Evolutionary conservation across 2,888 invertebrate genomes (phyloP).

Genomic region (Rhimphoctona megacephalus): DNA sequence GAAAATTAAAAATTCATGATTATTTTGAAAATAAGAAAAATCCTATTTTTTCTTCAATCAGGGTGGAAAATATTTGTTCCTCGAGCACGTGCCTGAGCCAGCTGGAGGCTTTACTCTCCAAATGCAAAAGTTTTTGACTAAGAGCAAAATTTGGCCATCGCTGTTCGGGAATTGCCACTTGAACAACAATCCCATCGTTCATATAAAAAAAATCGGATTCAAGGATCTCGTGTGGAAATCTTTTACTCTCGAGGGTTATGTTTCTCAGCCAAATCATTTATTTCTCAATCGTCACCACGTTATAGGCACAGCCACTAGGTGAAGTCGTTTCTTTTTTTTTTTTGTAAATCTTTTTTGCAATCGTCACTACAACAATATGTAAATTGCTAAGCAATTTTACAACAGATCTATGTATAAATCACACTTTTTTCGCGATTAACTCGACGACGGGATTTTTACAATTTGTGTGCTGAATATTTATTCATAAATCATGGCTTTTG

Average conservation of each 20-base stretch:
- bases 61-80: constrained; percentile 80
- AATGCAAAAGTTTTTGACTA: constrained; percentile 77
- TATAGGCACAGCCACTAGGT: constrained; percentile 78
- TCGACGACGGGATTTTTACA: neutral
- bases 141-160: constrained; percentile 80
- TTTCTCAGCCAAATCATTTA: constrained; percentile 77
- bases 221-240: constrained; percentile 74
- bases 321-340: constrained; percentile 50
- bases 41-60: constrained; percentile 58
- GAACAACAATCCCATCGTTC: constrained; percentile 74
- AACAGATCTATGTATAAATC: neutral
- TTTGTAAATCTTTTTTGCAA: neutral
- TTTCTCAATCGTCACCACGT: constrained; percentile 78
- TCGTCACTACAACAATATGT: neutral
- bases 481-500: neutral
- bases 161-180: constrained; percentile 80
- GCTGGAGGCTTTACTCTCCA: constrained; percentile 74
- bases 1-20: neutral
- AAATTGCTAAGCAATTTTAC: neutral
- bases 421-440: neutral
- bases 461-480: neutral
- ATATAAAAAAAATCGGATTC: constrained; percentile 76
- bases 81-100: constrained; percentile 79
- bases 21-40: neutral
- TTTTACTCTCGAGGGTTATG: constrained; percentile 76